Evolutionary conservation across 1,140 invertebrate genomes (phyloP).

Genomic region (Teleogryllus occipitalis): DNA sequence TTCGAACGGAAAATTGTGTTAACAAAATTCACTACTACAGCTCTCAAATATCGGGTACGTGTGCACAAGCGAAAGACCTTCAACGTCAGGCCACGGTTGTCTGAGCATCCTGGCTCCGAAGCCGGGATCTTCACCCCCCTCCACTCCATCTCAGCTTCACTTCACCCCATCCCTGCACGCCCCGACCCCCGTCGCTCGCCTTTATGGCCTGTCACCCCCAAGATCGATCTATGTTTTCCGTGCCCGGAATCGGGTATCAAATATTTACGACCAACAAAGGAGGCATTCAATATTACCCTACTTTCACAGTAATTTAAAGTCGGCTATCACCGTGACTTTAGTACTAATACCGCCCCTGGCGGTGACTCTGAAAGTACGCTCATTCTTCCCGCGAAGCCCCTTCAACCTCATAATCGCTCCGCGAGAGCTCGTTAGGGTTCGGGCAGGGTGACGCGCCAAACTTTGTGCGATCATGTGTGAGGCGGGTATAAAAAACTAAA

Average conservation of each 20-base stretch:
- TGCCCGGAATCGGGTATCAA: constrained; percentile 3
- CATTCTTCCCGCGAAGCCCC: not conserved
- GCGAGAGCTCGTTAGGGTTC: not conserved
- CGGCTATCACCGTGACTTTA: not conserved
- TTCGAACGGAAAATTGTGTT: too few species aligned
- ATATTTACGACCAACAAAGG: constrained; percentile 1
- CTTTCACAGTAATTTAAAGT: constrained; percentile 5
- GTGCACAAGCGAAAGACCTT: too few species aligned
- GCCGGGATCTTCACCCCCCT: too few species aligned
- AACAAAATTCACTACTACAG: too few species aligned
- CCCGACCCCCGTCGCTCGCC: not conserved
- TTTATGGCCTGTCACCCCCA: not conserved
- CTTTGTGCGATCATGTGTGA: not conserved
- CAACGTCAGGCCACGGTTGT: too few species aligned
- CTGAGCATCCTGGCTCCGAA: too few species aligned
- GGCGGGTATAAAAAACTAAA: not conserved
- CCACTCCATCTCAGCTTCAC: too few species aligned
- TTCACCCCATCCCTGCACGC: not conserved
- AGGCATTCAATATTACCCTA: constrained; percentile 4
- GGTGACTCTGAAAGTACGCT: not conserved
- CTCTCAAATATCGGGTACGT: too few species aligned
- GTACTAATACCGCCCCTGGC: not conserved
- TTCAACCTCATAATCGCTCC: not conserved
- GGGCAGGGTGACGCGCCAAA: not conserved
- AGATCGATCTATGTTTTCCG: constrained; percentile 4